These are phyloP conservation scores for Drosophila tani DNA, from an alignment of 1,140 invertebrate genomes.

Conservation along the genomic window DNA sequence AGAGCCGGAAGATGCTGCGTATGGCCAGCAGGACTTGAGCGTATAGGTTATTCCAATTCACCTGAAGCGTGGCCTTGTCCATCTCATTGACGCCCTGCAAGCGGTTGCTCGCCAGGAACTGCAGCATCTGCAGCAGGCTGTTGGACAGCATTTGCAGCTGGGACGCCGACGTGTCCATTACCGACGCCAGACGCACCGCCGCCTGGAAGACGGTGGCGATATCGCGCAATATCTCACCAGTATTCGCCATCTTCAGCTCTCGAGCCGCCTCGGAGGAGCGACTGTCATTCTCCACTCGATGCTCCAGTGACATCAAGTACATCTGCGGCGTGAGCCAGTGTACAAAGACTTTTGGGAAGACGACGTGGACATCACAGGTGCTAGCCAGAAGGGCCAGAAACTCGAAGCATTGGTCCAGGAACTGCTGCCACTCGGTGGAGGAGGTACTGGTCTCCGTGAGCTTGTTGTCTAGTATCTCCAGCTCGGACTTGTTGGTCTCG, in stretches of 20 bases:
- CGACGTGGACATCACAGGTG: conserved; percentile 90
- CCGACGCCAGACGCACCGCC: conserved; percentile 72
- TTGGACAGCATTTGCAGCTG: conserved; percentile 81
- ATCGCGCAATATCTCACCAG: conserved; percentile 75
- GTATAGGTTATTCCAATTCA: conserved; percentile 85
- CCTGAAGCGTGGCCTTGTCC: conserved; percentile 80
- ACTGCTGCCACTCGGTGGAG: too few species aligned
- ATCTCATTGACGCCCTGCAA: conserved; percentile 79
- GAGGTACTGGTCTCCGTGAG: too few species aligned
- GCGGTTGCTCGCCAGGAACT: conserved; percentile 83
- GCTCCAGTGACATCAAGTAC: conserved; percentile 73
- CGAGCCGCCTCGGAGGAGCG: conserved; percentile 70
- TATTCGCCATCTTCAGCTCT: conserved; percentile 74
- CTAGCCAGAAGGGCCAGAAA: conserved; percentile 93
- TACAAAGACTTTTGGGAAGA: conserved; percentile 88
- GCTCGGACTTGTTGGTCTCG: too few species aligned
- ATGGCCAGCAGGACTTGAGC: conserved; percentile 84
- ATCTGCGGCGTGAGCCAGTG: conserved; percentile 80
- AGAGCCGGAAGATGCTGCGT: too few species aligned
- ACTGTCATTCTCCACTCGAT: conserved; percentile 67
- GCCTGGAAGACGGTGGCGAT: conserved; percentile 82
- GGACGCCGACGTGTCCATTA: conserved; percentile 71
- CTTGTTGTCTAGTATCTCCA: too few species aligned
- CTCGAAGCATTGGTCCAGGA: too few species aligned
- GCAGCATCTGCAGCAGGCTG: conserved; percentile 74